Evolutionary conservation across 2,113 vertebrate genomes (phyloP), one percentile per base, ranked within the genome.

Genomic region (Cephalopterus ornatus): DNA sequence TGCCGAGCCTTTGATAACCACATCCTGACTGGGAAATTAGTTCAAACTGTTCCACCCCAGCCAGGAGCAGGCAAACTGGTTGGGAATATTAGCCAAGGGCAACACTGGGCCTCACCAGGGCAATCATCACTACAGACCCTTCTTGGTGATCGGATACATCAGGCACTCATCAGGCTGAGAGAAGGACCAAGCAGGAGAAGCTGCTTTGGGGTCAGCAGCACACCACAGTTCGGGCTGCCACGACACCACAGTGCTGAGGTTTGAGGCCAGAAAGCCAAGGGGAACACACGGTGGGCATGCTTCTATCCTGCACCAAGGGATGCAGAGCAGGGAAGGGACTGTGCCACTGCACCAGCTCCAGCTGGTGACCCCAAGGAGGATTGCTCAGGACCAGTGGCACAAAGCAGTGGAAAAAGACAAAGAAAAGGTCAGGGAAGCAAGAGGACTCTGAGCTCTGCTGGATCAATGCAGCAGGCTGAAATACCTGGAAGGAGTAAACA

Each of bases 251-350:
- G 55, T 3, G 1, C 0, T 0, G 37, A 20, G 18, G 6, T 62
- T 4, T 8, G 66, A 42, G 78, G 16, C 1, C 52, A 18, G 50
- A 39, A 22, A 89, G 17, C 6, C 53, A 6, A 21, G 47, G 16
- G 65, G 21, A 84, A 20, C 37, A 6, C 0, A 0, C 0, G 6
- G 59, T 6, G 28, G 68, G 35, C 5, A 11, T 0, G 0, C 2
- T 84, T n/a, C 28, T 3, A 16, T 13, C 61, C 2, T 3, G 63
- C 35, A 35, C 3, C 2, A 0, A 33, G 47, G 12, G 76, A 28
- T 3, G 33, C 21, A 7, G 55, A 32, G 80, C 55, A n/a, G 63
- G 49, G 68, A 87, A 37, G 16, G 76, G 56, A 68, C n/a, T 1
- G 6, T 6, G 50, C 27, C 50, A 4, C 11, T 2, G 1, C 1